phyloP scores from a whole-genome alignment of 2,888 invertebrate genomes.

The Myopa tessellatipennis region DNA sequence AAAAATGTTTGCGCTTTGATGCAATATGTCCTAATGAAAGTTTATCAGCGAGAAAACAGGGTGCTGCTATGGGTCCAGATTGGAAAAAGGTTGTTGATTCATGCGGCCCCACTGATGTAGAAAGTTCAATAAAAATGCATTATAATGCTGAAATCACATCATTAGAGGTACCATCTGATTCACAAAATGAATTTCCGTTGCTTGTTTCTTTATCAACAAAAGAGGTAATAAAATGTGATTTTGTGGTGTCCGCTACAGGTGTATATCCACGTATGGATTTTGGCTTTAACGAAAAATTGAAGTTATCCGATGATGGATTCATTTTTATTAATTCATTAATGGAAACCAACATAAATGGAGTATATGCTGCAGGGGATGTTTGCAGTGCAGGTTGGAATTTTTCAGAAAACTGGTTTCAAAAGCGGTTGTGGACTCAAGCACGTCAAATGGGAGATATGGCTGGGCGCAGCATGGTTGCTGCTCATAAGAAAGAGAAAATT shows the following conservation, averaged over 20 bases:
- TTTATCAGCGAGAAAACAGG: conserved; percentile 69
- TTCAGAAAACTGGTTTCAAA: conserved; percentile 90
- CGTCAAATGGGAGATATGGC: conserved; percentile 97
- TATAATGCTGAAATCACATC: conserved; percentile 72
- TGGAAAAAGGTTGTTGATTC: conserved; percentile 84
- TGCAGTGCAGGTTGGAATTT: conserved; percentile 84
- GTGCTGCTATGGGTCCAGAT: conserved; percentile 96
- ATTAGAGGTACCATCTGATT: conserved; percentile 47
- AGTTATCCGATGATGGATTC: conserved; percentile 80
- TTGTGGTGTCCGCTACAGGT: conserved; percentile 95
- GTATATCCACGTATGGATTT: conserved; percentile 79
- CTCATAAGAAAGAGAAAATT: conserved; percentile 72
- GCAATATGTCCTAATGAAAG: conserved; percentile 68
- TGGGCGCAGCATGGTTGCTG: conserved; percentile 84
- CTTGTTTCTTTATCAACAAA: conserved; percentile 81
- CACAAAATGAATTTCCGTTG: conserved; percentile 74
- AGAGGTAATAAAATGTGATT: conserved; percentile 79
- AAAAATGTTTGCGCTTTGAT: conserved; percentile 77
- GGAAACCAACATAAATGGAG: conserved; percentile 79
- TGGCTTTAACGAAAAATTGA: conserved; percentile 70
- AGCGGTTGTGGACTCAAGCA: conserved; percentile 98
- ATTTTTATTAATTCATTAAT: conserved; percentile 86
- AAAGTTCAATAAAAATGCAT: conserved; percentile 70
- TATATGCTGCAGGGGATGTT: conserved; percentile 97
- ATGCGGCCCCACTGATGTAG: conserved; percentile 35